Evolutionary conservation across 2,113 vertebrate species (phyloP).

Genomic region (Butorides virescens): DNA sequence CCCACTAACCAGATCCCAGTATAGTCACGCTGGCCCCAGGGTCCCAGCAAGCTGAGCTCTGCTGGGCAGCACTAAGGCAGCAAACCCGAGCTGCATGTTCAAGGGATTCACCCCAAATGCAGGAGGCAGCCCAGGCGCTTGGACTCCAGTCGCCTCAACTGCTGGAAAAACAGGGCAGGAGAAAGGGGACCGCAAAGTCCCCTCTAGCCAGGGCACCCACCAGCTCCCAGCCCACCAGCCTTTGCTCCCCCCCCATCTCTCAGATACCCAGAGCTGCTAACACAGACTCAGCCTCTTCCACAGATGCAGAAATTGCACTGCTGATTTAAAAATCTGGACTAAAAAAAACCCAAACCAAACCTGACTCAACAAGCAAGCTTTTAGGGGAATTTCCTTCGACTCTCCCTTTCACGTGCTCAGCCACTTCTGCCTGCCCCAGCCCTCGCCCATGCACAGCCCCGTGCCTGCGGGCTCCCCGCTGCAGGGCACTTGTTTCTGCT

Average conservation of each 20-base stretch:
- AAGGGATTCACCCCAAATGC: not conserved
- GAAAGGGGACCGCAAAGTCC: not conserved
- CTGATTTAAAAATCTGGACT: not conserved
- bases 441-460: not conserved
- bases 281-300: not conserved
- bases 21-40: not conserved
- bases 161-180: not conserved
- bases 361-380: not conserved
- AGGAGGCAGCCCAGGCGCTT: rapidly evolving
- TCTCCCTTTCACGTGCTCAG: not conserved
- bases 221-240: not conserved
- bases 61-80: not conserved
- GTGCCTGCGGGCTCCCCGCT: rapidly evolving
- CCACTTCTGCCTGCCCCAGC: not conserved
- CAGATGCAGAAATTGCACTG: not conserved
- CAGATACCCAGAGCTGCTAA: not conserved
- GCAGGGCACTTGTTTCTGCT: not conserved
- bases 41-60: not conserved
- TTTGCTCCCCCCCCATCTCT: not conserved
- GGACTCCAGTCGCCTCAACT: not conserved
- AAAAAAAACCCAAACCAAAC: not conserved
- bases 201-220: not conserved
- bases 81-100: rapidly evolving
- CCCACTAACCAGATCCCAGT: not conserved
- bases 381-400: not conserved